phyloP scores from a whole-genome alignment of 2,888 invertebrate genomes.

The Tetheella fluctuosa region DNA sequence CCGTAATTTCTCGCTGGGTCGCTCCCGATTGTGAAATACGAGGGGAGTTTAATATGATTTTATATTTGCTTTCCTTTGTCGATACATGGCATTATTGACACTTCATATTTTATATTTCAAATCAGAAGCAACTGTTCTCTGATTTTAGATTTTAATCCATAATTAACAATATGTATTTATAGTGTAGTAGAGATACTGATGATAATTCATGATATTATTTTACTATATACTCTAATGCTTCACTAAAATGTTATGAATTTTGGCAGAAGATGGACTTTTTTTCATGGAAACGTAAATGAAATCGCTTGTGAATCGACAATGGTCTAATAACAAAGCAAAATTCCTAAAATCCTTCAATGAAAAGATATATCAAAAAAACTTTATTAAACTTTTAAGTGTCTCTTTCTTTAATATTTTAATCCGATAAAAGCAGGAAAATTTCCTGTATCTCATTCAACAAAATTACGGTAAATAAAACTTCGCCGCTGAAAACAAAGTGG shows the following conservation, averaged over 20 bases:
- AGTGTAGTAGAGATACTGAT: too few relatives aligned
- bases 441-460: constrained; percentile 41
- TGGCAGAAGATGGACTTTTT: too few relatives aligned
- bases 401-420: constrained; percentile 7
- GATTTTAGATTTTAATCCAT: not conserved
- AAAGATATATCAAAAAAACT: too few relatives aligned
- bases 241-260: too few relatives aligned
- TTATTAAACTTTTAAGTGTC: not conserved
- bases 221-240: too few relatives aligned
- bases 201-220: too few relatives aligned
- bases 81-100: constrained; percentile 17
- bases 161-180: too few relatives aligned
- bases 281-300: too few relatives aligned
- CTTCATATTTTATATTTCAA: constrained; percentile 12
- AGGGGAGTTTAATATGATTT: constrained; percentile 54
- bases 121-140: not conserved
- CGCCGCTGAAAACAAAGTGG: constrained; percentile 46
- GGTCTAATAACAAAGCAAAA: not conserved
- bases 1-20: constrained; percentile 41
- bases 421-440: not conserved
- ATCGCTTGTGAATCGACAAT: not conserved
- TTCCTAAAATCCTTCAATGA: too few relatives aligned
- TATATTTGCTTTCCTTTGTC: constrained; percentile 39
- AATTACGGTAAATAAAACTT: constrained; percentile 58
- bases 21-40: constrained; percentile 29